Base-by-base conservation (phyloP, 2,797 vertebrate genomes). In the Cryptoprocta ferox region DNA sequence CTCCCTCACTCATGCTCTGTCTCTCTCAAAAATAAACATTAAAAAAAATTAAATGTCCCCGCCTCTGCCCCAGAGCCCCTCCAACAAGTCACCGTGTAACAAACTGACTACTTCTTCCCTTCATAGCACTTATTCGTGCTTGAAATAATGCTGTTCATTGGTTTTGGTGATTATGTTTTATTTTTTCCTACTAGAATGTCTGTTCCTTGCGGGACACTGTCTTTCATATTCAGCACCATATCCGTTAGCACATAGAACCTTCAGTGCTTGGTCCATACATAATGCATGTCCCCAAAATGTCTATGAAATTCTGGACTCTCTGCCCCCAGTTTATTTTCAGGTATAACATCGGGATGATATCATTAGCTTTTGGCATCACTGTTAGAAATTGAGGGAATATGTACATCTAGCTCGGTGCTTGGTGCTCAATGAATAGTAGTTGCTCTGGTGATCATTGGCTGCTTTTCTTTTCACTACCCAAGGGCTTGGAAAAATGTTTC, bases 401-500 rank as follows among this genome's bases (percentile, higher is more conserved):
- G 3, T 0, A 2, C 10, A 2, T 66, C 11, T 7, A 37, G 5
- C 56, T 66, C 5, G 18, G 75, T 14, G 15, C 2, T 63, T 50
- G 30, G 70, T 30, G 48, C 48, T 82, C 26, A 1, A 1, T 28
- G 48, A 61, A 32, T 0, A n/a, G 80, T 28, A 63, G 24, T 35
- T 53, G n/a, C 26, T 39, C 32, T 39, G 32, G 35, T 35, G 48
- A 37, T 84, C 73, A 32, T 2, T 42, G 45, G 45, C 35, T 84
- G 21, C 75, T 92, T 76, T 95, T 97, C 3, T 81, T 88, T 97
- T 94, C 70, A 71, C 32, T 90, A 73, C 50, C 66, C 50, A 91
- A 11, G 95, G 24, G 26, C 32, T 61, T 21, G 81, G 76, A 94
- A 97, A 96, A 97, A 79, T 70, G 30, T 56, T 93, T 95, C 11